Base-by-base conservation (phyloP, 2,888 invertebrate species). In the Sicus ferrugineus region DNA sequence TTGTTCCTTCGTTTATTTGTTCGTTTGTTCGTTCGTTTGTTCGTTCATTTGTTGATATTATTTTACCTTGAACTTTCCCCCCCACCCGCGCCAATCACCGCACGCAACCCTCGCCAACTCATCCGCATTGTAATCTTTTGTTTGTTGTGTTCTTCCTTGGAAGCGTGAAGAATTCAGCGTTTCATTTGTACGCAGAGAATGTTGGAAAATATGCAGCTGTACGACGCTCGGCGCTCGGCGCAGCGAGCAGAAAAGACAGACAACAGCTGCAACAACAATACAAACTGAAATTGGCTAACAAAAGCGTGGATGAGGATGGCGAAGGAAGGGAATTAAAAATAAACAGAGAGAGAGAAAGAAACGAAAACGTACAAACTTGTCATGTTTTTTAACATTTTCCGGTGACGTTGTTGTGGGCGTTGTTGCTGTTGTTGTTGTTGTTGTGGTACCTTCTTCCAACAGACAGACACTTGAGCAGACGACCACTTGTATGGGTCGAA, bases 301-400 rank as follows among this genome's bases (percentile, higher is more conserved):
- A 58, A 30, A 30, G 48, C 16, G 30, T 48, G 21, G 23, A 19
- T 6, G 21, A 9, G 19, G 61, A 21, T 21, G 59, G 31, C n/a
- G 48, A 58, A 54, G 42, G 28, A 66, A 63, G 19, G 63, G 5
- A 30, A 6, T 23, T 19, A 56, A 56, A 30, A 30, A 56, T 31
- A 30, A 26, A 38, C 11, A 16, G 34, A 31, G 21, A 9, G n/a
- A 62, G 21, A 62, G 46, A n/a, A 63, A 64, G 34, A 11, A 67
- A 67, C 67, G 67, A 59, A 67, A 67, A 48, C 59, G 48, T 59
- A 46, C 67, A 67, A n/a, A 67, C 67, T 67, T 67, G 67, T 67
- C 67, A 59, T 67, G 67, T 67, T 59, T 58, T 67, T 46, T 59
- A 58, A 46, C 67, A 67, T 67, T 59, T 67, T 58, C 67, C 67